These are phyloP conservation scores for Alaudala cheleensis DNA, from an alignment of 2,113 vertebrate genomes.

Conservation along the genomic window DNA sequence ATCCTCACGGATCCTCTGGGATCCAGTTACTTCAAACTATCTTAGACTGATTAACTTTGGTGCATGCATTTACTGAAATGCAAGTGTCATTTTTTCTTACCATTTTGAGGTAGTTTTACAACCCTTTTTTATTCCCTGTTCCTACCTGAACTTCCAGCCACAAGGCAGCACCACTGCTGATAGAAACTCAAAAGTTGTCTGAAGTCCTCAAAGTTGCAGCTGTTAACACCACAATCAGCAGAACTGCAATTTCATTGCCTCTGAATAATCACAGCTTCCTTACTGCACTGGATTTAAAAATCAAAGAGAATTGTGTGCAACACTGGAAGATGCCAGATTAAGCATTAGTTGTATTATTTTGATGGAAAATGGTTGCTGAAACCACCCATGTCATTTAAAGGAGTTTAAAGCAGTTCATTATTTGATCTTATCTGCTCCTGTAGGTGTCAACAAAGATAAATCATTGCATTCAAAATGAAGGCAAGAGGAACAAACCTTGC, in stretches of 20 bases:
- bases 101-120: background rate
- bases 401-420: background rate
- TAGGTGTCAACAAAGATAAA: constrained; percentile 38
- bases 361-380: constrained; percentile 18
- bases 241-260: background rate
- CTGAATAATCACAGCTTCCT: background rate
- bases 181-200: background rate
- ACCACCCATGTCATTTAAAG: background rate
- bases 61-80: background rate
- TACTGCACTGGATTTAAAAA: background rate
- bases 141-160: background rate
- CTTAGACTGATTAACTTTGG: background rate
- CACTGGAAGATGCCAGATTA: background rate
- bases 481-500: background rate
- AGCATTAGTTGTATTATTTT: background rate
- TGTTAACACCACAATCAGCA: background rate
- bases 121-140: background rate
- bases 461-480: background rate
- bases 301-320: background rate
- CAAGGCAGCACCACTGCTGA: background rate
- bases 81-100: background rate
- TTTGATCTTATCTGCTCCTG: constrained; percentile 24
- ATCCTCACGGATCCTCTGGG: background rate
- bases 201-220: background rate
- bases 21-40: background rate